A percentile compares a stretch with the other conserved stretches of the same genome.
Conservation (phyloP, 2,888 invertebrate genomes). For the Unio pictorum region DNA sequence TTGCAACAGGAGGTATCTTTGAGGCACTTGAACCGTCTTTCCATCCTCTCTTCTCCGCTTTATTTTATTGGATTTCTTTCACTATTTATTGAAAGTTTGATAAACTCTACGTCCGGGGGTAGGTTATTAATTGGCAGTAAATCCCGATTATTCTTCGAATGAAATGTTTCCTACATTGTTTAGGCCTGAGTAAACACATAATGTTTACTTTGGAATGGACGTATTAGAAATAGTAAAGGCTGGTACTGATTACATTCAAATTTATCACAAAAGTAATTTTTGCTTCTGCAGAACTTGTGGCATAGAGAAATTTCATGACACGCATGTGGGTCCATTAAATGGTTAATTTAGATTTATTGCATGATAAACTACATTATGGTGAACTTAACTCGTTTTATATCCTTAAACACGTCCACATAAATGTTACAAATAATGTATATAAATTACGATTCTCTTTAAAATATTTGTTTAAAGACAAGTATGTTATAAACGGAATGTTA, state of each 20-base stretch:
- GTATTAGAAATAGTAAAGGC: conserved; percentile 28
- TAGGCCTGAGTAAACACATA: conserved; percentile 29
- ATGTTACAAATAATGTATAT: too few relatives aligned
- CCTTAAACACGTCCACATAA: too few relatives aligned
- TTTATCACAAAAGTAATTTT: conserved; percentile 36
- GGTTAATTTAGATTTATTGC: too few relatives aligned
- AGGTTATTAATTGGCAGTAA: conserved; percentile 48
- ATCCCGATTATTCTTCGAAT: conserved; percentile 37
- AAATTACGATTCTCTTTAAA: too few relatives aligned
- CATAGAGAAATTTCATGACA: conserved; percentile 5
- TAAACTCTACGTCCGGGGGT: conserved; percentile 33
- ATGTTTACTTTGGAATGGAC: conserved; percentile 18
- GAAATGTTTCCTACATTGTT: conserved; percentile 32
- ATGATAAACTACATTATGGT: too few relatives aligned
- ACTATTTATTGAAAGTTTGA: conserved; percentile 46
- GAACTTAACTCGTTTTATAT: too few relatives aligned
- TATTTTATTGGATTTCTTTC: conserved; percentile 27
- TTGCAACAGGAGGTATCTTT: conserved; percentile 2
- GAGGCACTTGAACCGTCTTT: conserved; percentile 6
- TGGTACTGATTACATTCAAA: conserved; percentile 25
- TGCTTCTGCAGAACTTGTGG: conserved; percentile 19
- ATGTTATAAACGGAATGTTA: too few relatives aligned
- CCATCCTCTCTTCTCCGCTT: conserved; percentile 6
- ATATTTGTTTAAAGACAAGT: too few relatives aligned
- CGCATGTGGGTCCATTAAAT: conserved; percentile 2